phyloP scores from a whole-genome alignment of 2,113 vertebrate species.

The Rousettus leschenaultii region DNA sequence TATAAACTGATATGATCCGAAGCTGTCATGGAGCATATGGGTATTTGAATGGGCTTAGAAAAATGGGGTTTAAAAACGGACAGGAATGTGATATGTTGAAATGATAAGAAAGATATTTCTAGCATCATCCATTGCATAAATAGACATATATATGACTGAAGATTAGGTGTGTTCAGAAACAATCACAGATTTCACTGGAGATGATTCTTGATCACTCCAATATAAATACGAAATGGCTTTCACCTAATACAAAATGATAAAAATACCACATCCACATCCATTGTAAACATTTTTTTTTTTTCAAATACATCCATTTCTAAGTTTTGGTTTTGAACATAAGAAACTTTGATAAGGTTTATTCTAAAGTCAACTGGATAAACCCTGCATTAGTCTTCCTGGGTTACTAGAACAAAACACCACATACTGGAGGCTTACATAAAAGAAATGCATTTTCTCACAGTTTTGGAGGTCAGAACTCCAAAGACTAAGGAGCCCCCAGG shows the following conservation, averaged over 20 bases:
- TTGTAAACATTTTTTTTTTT: not conserved
- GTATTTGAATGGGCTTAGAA: not conserved
- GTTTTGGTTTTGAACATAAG: not conserved
- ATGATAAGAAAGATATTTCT: not conserved
- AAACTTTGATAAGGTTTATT: not conserved
- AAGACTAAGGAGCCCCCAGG: not conserved
- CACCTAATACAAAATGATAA: not conserved
- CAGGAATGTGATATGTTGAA: not conserved
- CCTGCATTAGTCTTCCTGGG: not conserved
- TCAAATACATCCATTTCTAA: not conserved
- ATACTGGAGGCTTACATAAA: fast-evolving
- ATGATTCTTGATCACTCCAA: not conserved
- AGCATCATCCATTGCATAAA: not conserved
- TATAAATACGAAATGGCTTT: not conserved
- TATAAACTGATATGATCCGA: not conserved
- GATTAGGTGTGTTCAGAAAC: not conserved
- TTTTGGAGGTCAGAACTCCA: not conserved
- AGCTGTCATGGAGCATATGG: not conserved
- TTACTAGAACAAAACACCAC: not conserved
- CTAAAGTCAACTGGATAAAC: not conserved
- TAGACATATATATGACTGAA: not conserved
- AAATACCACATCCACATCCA: not conserved
- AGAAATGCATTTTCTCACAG: not conserved
- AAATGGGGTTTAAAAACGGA: not conserved
- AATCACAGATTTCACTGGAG: not conserved